phyloP scores from a whole-genome alignment of 2,888 invertebrate species.

The Troides aeacus region DNA sequence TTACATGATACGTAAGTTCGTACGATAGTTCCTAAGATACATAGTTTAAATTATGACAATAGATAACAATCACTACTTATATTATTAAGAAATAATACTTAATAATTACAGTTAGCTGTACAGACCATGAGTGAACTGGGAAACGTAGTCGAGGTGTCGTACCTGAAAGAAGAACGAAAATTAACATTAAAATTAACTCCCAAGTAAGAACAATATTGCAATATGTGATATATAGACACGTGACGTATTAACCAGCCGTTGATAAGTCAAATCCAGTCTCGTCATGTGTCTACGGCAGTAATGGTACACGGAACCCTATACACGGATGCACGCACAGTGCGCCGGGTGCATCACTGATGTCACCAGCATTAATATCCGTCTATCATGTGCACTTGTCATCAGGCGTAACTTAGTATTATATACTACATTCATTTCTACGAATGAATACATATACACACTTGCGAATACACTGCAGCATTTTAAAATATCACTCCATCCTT shows the following conservation, averaged over 20 bases:
- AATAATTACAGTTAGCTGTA: neutral
- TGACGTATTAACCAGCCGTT: neutral
- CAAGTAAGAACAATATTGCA: neutral
- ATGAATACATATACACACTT: slow-evolving; percentile 29
- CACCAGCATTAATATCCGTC: slow-evolving; percentile 39
- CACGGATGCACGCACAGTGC: slow-evolving; percentile 33
- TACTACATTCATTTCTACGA: slow-evolving; percentile 36
- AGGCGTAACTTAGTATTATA: slow-evolving; percentile 38
- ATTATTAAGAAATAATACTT: too few species aligned
- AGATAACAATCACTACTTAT: neutral
- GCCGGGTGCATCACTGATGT: slow-evolving; percentile 33
- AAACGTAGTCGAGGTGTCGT: neutral
- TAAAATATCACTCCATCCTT: neutral
- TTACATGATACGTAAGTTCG: too few species aligned
- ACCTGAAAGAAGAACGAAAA: neutral
- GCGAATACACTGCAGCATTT: slow-evolving; percentile 13
- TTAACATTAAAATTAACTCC: neutral
- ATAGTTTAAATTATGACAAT: neutral
- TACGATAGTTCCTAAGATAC: too few species aligned
- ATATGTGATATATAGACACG: neutral
- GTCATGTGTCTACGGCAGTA: neutral
- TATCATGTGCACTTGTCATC: slow-evolving; percentile 36
- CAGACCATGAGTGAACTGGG: neutral
- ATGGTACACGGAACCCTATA: slow-evolving; percentile 20
- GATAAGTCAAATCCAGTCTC: neutral